A percentile compares a stretch with the other conserved stretches of the same genome.
These are phyloP conservation scores for Drosophila macrothrix DNA, from an alignment of 2,888 invertebrate genomes.

Conservation along the genomic window DNA sequence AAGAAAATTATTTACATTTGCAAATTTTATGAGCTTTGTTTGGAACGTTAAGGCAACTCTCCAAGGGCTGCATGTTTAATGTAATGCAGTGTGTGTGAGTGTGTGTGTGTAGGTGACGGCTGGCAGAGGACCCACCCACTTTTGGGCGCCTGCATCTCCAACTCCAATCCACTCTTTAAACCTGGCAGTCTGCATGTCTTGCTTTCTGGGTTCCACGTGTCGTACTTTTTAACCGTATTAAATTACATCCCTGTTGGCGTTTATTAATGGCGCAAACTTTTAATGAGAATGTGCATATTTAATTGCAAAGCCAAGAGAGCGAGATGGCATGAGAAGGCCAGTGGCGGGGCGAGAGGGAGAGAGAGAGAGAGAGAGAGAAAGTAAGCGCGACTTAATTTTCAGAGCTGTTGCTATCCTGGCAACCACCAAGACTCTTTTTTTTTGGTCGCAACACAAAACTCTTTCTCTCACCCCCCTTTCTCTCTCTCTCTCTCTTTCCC, in stretches of 20 bases:
- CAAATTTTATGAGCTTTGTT: constrained; percentile 79
- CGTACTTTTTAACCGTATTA: constrained; percentile 79
- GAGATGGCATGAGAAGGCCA: constrained; percentile 37
- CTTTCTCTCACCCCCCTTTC: constrained; percentile 1
- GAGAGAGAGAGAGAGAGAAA: constrained; percentile 10
- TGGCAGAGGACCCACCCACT: constrained; percentile 20
- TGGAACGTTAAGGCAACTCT: constrained; percentile 63
- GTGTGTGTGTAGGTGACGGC: constrained; percentile 17
- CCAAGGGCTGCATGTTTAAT: constrained; percentile 73
- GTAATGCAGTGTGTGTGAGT: constrained; percentile 55
- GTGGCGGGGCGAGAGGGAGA: constrained; percentile 10
- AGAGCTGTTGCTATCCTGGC: constrained; percentile 41
- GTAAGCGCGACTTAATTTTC: constrained; percentile 51
- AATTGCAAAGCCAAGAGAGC: constrained; percentile 74
- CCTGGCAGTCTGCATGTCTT: constrained; percentile 43
- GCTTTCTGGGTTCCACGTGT: constrained; percentile 67
- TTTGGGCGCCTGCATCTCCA: constrained; percentile 20
- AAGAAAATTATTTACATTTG: constrained; percentile 80
- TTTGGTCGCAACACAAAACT: constrained; percentile 8
- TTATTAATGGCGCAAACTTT: constrained; percentile 81
- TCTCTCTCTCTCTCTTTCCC: background rate
- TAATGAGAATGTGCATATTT: constrained; percentile 80
- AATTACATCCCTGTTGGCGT: constrained; percentile 80
- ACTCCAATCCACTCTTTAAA: constrained; percentile 1
- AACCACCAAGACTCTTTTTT: constrained; percentile 44